These are phyloP conservation scores for Platycnemis pennipes DNA, from an alignment of 2,888 invertebrate genomes.

Conservation along the genomic window DNA sequence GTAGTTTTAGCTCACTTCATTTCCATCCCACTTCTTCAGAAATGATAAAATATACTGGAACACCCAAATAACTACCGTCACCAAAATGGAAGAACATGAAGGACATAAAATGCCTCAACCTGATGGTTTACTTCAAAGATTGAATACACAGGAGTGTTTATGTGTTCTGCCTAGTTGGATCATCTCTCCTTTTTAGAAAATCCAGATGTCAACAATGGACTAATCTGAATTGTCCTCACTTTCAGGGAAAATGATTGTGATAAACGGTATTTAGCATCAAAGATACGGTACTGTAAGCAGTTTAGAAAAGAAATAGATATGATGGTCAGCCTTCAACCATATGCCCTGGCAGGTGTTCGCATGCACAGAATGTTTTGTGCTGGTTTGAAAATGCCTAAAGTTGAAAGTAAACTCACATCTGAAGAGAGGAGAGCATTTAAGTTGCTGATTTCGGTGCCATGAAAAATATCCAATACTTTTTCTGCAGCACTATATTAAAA, in stretches of 20 bases:
- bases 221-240: background rate
- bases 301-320: conserved; percentile 52
- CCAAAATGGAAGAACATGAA: too few species aligned
- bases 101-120: too few species aligned
- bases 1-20: too few species aligned
- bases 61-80: too few species aligned
- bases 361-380: conserved; percentile 50
- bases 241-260: background rate
- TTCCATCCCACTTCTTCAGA: too few species aligned
- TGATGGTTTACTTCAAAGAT: too few species aligned
- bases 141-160: too few species aligned
- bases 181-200: background rate
- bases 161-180: background rate
- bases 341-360: conserved; percentile 53
- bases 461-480: background rate
- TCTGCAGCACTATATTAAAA: background rate
- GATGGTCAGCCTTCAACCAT: conserved; percentile 31
- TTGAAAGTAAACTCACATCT: background rate
- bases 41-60: too few species aligned
- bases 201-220: too few species aligned
- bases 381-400: conserved; percentile 44
- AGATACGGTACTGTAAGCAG: background rate
- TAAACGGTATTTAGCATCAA: background rate
- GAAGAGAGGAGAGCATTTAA: conserved; percentile 18
- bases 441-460: background rate